These are phyloP conservation scores for Mustela lutreola DNA, from an alignment of 2,113 vertebrate species.

Conservation along the genomic window DNA sequence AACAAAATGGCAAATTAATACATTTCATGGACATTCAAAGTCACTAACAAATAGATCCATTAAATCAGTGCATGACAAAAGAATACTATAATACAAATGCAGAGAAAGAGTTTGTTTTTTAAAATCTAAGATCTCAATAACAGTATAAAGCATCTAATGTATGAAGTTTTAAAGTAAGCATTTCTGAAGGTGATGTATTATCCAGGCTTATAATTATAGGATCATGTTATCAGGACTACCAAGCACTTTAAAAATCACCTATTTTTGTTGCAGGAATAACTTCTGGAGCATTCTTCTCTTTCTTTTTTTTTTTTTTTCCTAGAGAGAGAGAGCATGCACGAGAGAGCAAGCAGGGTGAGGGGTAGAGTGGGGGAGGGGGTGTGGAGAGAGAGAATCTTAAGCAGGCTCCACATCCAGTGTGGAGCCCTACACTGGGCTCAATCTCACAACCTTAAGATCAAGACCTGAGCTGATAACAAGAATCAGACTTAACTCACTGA, in stretches of 20 bases:
- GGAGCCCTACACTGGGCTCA: neutral
- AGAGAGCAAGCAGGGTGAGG: neutral
- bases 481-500: neutral
- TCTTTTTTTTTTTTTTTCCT: neutral
- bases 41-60: conserved; percentile 44
- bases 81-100: conserved; percentile 4
- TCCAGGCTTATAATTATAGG: neutral
- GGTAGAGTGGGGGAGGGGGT: neutral
- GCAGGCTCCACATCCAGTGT: neutral
- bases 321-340: neutral
- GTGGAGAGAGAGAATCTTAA: neutral
- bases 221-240: neutral
- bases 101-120: neutral
- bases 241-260: conserved; percentile 55
- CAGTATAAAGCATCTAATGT: neutral
- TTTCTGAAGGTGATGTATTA: conserved; percentile 8
- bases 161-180: conserved; percentile 31
- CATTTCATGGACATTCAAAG: conserved; percentile 8
- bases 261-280: conserved; percentile 6
- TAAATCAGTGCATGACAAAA: conserved; percentile 13
- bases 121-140: conserved; percentile 49
- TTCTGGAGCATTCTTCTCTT: neutral
- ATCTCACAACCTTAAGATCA: neutral
- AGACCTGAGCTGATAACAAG: neutral
- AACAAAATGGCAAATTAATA: conserved; percentile 49